A percentile compares a stretch with the other conserved stretches of the same genome.
Evolutionary conservation across 2,888 invertebrate species (phyloP).

Genomic region (Stenodema calcarata): DNA sequence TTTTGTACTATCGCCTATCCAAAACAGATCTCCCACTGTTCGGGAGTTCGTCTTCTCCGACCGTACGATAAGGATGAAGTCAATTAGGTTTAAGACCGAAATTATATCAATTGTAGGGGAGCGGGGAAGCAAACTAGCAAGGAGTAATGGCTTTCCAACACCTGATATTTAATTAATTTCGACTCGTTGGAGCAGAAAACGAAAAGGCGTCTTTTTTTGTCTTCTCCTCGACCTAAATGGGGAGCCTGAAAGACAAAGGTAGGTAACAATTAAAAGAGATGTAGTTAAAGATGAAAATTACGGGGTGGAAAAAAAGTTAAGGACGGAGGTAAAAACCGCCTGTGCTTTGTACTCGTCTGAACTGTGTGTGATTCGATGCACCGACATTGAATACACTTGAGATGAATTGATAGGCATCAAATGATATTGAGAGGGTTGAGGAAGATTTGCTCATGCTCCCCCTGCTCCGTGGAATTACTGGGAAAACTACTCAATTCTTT

Average conservation of each 20-base stretch:
- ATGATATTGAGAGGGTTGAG: too few relatives aligned
- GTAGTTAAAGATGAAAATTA: not conserved
- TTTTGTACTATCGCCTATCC: not conserved
- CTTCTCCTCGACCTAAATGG: not conserved
- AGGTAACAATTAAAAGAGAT: not conserved
- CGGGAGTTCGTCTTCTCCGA: not conserved
- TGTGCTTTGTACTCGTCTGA: not conserved
- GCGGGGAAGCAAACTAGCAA: not conserved
- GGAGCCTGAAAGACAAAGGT: not conserved
- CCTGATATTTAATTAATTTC: conserved; percentile 2
- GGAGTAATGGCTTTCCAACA: not conserved
- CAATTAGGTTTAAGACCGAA: not conserved
- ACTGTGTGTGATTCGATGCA: not conserved
- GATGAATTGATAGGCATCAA: too few relatives aligned
- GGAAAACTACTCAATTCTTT: too few relatives aligned
- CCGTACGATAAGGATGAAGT: not conserved
- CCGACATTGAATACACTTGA: too few relatives aligned
- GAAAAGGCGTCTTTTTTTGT: not conserved
- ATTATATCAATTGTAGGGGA: not conserved
- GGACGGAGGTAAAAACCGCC: not conserved
- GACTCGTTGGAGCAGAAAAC: not conserved
- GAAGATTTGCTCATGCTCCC: too few relatives aligned
- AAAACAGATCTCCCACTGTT: not conserved
- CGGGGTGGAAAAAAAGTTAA: not conserved
- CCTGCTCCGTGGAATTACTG: too few relatives aligned